phyloP scores from a whole-genome alignment of 2,797 vertebrate genomes.

The Erpetoichthys calabaricus region DNA sequence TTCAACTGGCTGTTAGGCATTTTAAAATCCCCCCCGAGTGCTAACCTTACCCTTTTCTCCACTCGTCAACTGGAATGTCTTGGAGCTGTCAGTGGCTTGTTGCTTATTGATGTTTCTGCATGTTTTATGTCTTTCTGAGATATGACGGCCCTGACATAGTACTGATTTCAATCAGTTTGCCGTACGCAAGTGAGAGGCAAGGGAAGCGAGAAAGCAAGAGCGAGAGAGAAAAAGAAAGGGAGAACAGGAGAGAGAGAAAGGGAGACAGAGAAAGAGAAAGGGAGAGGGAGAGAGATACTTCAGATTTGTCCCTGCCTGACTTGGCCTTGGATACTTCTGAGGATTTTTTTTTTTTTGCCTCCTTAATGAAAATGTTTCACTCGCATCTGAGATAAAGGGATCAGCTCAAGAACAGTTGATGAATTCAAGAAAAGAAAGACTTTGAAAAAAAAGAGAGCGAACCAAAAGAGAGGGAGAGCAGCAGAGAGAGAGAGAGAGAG shows the following conservation, averaged over 20 bases:
- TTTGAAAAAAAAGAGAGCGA: constrained; percentile 18
- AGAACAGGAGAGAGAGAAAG: constrained; percentile 11
- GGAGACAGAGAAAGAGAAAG: constrained; percentile 12
- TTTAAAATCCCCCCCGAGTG: constrained; percentile 80
- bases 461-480: constrained; percentile 29
- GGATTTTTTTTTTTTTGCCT: constrained; percentile 26
- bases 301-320: constrained; percentile 51
- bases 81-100: constrained; percentile 94
- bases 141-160: constrained; percentile 91
- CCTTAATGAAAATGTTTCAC: constrained; percentile 90
- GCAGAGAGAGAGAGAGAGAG: constrained; percentile 42
- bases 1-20: constrained; percentile 75
- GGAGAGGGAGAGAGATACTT: constrained; percentile 20
- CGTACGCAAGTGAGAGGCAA: constrained; percentile 60
- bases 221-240: constrained; percentile 29
- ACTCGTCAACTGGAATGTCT: constrained; percentile 71
- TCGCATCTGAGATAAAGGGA: constrained; percentile 63
- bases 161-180: constrained; percentile 94
- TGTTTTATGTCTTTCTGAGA: constrained; percentile 96
- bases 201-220: constrained; percentile 37
- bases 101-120: constrained; percentile 98
- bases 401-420: constrained; percentile 53
- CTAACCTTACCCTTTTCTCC: constrained; percentile 88
- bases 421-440: constrained; percentile 58
- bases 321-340: constrained; percentile 51